Conservation (phyloP, 1,140 invertebrate species). For the Penaeus vannamei region DNA sequence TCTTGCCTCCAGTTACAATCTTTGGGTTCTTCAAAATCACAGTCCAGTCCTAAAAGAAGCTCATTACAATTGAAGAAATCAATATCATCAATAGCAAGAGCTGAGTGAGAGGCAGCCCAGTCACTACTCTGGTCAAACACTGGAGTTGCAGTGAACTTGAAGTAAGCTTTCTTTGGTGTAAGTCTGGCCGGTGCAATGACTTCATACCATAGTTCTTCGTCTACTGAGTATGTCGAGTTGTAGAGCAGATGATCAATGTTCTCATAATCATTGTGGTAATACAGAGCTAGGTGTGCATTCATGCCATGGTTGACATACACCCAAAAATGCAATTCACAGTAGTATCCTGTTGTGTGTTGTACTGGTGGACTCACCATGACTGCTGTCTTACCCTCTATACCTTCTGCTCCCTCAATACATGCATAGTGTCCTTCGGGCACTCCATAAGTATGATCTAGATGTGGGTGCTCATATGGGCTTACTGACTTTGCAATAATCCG, state of each 20-base stretch:
- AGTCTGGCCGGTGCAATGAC: constrained; percentile 35
- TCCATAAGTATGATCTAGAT: constrained; percentile 34
- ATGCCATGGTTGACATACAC: constrained; percentile 33
- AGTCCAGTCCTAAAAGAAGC: background rate
- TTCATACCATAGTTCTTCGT: constrained; percentile 51
- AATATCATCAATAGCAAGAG: constrained; percentile 56
- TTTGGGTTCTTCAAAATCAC: constrained; percentile 44
- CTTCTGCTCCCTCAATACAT: constrained; percentile 48
- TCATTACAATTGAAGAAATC: constrained; percentile 59
- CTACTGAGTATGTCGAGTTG: constrained; percentile 2
- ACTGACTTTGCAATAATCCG: constrained; percentile 24
- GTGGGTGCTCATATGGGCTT: constrained; percentile 33
- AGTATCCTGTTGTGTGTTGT: constrained; percentile 36
- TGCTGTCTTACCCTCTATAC: constrained; percentile 46
- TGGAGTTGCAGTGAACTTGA: constrained; percentile 44
- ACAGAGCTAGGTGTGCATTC: constrained; percentile 44
- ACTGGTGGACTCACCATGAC: constrained; percentile 40
- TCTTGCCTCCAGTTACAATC: constrained; percentile 50
- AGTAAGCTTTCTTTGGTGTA: constrained; percentile 22
- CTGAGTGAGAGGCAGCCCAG: constrained; percentile 49
- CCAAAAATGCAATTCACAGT: constrained; percentile 62
- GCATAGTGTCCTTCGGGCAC: constrained; percentile 41
- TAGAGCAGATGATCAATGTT: constrained; percentile 30
- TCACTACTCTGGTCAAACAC: constrained; percentile 36
- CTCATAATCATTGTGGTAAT: constrained; percentile 18